Conservation (phyloP, 2,113 vertebrate genomes). For the Hemiscyllium ocellatum region DNA sequence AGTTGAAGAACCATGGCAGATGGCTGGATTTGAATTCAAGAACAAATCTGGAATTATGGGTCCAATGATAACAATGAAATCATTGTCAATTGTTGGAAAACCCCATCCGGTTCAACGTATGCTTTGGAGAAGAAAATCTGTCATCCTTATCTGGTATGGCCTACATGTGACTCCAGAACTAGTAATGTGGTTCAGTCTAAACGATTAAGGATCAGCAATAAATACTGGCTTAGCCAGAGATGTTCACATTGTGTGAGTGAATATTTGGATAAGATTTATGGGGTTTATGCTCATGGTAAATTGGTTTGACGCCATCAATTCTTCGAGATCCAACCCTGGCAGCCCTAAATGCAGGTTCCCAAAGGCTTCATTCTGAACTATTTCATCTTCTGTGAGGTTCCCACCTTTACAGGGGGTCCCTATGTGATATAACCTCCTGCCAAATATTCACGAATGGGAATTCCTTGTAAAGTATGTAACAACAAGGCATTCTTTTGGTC, state of each 20-base stretch:
- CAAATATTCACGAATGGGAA: background rate
- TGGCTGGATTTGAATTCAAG: too few relatives aligned
- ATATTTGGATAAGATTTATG: background rate
- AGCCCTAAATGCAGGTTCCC: background rate
- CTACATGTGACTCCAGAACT: too few relatives aligned
- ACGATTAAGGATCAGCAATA: too few relatives aligned
- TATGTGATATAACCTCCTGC: background rate
- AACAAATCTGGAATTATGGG: too few relatives aligned
- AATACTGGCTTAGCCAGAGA: too few relatives aligned
- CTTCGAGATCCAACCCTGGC: background rate
- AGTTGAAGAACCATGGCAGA: background rate
- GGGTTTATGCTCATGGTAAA: background rate
- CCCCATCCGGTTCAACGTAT: too few relatives aligned
- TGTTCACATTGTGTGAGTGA: too few relatives aligned
- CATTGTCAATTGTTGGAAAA: too few relatives aligned
- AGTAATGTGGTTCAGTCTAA: too few relatives aligned
- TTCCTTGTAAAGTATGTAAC: background rate
- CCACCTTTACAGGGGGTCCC: background rate
- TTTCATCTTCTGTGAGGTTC: background rate
- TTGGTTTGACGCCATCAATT: background rate
- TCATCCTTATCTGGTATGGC: too few relatives aligned
- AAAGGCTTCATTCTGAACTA: background rate
- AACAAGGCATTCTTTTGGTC: background rate
- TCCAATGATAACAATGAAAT: too few relatives aligned
- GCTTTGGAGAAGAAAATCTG: too few relatives aligned